A percentile compares a stretch with the other conserved stretches of the same genome.
Conservation (phyloP, 1,140 invertebrate genomes). For the Rhagoletis zephyria region DNA sequence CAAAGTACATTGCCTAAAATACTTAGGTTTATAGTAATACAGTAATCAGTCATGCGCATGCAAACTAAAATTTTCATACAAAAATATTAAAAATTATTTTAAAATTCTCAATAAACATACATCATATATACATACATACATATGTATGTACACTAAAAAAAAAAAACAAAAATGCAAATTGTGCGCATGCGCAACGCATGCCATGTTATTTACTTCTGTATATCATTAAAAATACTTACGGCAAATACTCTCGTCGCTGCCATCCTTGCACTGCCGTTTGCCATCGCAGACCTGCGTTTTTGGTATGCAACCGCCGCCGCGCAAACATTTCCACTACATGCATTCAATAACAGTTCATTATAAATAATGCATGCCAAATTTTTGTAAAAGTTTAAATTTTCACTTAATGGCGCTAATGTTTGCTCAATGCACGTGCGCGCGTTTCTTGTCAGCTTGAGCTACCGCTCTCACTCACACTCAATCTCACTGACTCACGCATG, state of each 20-base stretch:
- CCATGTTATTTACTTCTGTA: background rate
- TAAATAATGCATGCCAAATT: no score
- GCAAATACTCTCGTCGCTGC: conserved; percentile 82
- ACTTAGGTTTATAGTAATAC: background rate
- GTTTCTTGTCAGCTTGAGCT: background rate
- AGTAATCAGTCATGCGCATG: conserved; percentile 1
- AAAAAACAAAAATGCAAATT: background rate
- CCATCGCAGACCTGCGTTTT: conserved; percentile 79
- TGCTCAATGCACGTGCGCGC: background rate
- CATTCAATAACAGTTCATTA: conserved; percentile 21
- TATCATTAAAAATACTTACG: conserved; percentile 70
- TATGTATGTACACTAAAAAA: background rate
- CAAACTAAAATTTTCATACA: background rate
- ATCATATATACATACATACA: background rate
- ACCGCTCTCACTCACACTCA: background rate
- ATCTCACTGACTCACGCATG: background rate
- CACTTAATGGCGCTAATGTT: conserved; percentile 38
- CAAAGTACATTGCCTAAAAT: no score
- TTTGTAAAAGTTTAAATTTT: background rate
- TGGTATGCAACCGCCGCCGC: conserved; percentile 73
- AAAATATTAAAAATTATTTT: background rate
- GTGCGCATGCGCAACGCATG: background rate
- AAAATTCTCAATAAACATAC: no score
- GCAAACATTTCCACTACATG: conserved; percentile 71
- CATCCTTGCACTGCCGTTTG: conserved; percentile 80